Evolutionary conservation across 2,113 vertebrate genomes (phyloP).

Genomic region (Phrynocephalus versicolor): DNA sequence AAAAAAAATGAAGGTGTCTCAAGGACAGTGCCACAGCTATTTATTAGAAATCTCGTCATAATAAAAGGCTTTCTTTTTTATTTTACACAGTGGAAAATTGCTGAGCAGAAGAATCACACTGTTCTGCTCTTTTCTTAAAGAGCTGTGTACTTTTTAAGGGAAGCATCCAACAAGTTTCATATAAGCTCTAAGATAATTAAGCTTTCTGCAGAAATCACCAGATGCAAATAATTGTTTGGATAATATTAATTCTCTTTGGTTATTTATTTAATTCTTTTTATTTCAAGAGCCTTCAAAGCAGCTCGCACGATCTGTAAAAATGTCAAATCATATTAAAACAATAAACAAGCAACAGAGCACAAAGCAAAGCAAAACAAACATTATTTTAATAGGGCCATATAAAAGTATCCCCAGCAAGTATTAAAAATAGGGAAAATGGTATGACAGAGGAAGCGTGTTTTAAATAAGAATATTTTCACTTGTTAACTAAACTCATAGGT

Average conservation of each 20-base stretch:
- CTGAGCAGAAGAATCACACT: not conserved
- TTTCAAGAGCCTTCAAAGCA: not conserved
- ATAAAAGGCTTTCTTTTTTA: not conserved
- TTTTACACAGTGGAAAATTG: not conserved
- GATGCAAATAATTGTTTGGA: not conserved
- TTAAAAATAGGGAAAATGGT: too few relatives aligned
- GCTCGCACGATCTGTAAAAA: not conserved
- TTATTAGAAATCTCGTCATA: not conserved
- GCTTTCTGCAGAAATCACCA: not conserved
- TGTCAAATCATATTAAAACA: too few relatives aligned
- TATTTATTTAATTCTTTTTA: not conserved
- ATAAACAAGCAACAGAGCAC: too few relatives aligned
- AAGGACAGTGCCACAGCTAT: slow-evolving; percentile 22
- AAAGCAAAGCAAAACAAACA: too few relatives aligned
- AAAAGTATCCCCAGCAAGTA: too few relatives aligned
- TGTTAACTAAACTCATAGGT: too few relatives aligned
- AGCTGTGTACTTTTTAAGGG: not conserved
- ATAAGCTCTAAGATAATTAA: not conserved
- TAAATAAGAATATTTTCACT: not conserved
- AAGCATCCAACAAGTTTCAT: not conserved
- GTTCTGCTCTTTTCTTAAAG: not conserved
- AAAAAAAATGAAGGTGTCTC: slow-evolving; percentile 9
- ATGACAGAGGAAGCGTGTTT: not conserved
- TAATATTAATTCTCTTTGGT: not conserved
- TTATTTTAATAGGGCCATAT: too few relatives aligned